Evolutionary conservation across 2,113 vertebrate species (phyloP).

Genomic region (Ictalurus furcatus): DNA sequence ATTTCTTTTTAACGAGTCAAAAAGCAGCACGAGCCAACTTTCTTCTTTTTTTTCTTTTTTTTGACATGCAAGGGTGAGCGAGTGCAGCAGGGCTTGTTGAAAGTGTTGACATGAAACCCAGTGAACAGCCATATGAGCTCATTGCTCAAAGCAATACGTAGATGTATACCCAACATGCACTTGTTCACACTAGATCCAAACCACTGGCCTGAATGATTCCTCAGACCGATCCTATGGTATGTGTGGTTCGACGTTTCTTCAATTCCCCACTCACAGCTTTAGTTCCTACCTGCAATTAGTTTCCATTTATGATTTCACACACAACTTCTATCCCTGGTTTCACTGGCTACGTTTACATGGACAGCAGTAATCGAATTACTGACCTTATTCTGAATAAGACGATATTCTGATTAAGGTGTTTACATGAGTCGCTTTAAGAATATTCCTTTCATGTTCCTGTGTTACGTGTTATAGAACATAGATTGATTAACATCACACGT

Average conservation of each 20-base stretch:
- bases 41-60: not conserved
- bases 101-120: not conserved
- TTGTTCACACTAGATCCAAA: not conserved
- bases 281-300: no score
- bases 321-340: no score
- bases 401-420: no score
- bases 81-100: constrained; percentile 38
- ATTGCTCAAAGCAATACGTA: not conserved
- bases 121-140: constrained; percentile 25
- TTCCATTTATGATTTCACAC: no score
- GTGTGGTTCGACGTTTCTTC: not conserved
- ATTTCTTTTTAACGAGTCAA: constrained; percentile 56
- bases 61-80: constrained; percentile 29
- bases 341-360: no score
- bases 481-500: no score
- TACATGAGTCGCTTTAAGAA: no score
- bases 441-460: no score
- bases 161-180: not conserved
- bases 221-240: not conserved
- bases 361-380: no score
- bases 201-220: not conserved
- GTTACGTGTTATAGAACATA: no score
- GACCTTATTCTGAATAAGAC: no score
- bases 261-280: not conserved
- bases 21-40: constrained; percentile 25